phyloP scores from a whole-genome alignment of 2,113 vertebrate genomes.

The Sceloporus undulatus region DNA sequence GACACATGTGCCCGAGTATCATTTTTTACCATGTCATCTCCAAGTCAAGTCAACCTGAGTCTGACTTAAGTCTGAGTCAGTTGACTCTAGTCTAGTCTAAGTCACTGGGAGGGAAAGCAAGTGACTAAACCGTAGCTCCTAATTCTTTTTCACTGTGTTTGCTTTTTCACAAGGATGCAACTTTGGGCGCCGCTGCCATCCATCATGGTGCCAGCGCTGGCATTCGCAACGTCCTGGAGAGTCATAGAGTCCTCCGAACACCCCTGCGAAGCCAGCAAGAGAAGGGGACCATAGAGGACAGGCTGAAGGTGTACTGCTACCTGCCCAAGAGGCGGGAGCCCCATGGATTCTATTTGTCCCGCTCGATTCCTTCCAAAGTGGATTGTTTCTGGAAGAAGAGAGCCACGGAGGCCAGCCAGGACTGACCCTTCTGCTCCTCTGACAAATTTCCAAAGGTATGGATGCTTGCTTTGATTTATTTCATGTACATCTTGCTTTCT shows the following conservation, averaged over 20 bases:
- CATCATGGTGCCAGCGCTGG: not conserved
- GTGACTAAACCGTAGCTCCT: too few species aligned
- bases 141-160: not conserved
- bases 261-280: constrained; percentile 3
- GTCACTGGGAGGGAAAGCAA: too few species aligned
- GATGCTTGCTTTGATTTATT: not conserved
- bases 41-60: too few species aligned
- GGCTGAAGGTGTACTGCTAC: not conserved
- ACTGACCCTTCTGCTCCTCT: not conserved
- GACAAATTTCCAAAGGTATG: not conserved
- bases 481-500: too few species aligned
- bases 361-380: not conserved
- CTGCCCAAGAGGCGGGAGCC: constrained; percentile 8
- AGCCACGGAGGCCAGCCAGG: not conserved
- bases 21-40: too few species aligned
- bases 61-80: too few species aligned
- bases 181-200: not conserved
- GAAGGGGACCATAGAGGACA: constrained; percentile 5
- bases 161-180: not conserved
- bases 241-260: not conserved
- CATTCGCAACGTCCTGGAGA: not conserved
- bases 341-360: not conserved
- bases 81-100: too few species aligned
- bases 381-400: not conserved
- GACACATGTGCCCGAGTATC: too few species aligned